Evolutionary conservation across 2,888 invertebrate genomes (phyloP), one percentile per base, ranked within the genome.

Genomic region (Drosophila subquinaria): DNA sequence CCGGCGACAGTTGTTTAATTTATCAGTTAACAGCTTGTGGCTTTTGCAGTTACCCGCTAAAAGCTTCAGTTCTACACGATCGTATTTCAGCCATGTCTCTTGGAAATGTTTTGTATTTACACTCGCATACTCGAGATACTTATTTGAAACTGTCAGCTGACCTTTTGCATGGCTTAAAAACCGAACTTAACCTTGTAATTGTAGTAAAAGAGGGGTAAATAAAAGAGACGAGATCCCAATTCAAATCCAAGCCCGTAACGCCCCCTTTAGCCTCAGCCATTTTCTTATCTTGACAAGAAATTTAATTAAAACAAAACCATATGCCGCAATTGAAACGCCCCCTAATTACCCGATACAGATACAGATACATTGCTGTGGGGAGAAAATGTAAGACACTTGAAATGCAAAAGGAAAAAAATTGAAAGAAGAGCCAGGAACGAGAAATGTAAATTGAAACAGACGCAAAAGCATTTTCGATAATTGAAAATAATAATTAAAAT

Each of bases 401-500:
- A 76, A 69, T 59, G 55, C 27, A 51, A 55, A 72, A 57, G 51
- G 36, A 56, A 56, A 20, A 17, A 20, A 10, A 55, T 59, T 23
- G 9, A 23, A 4, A 23, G 17, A 10, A 36, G 43, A 52, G 33
- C 47, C 43, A 30, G 43, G 55, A 43, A 45, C 45, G 53, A 17
- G 5, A 52, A 76, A 61, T 73, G 57, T 60, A 73, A 60, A 76
- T 73, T 62, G 69, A 71, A 72, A 73, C 78, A 80, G 82, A 75
- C 69, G 69, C 79, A 79, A 86, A 80, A 73, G 61, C 86, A 83
- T 88, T 88, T 89, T 89, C 81, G 81, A 88, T 90, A 90, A 90
- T 90, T 90, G 90, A 90, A 90, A 90, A 90, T 80, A 86, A 90
- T 89, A 89, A 90, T 90, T 90, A 90, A 90, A 90, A 90, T 90